phyloP scores from a whole-genome alignment of 2,797 vertebrate genomes.

The Simalia tracyae region DNA sequence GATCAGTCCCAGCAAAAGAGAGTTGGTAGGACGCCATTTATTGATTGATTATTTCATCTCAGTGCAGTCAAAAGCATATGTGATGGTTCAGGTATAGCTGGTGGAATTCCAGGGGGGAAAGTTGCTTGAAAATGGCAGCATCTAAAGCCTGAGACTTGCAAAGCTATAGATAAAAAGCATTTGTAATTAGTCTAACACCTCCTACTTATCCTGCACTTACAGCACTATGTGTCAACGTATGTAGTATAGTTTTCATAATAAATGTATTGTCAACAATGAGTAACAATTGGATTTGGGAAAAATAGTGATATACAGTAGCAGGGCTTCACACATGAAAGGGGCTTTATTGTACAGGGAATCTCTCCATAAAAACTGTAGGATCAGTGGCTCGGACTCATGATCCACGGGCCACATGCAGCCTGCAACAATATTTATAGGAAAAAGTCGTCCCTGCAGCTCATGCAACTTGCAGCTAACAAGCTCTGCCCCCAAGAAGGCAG shows the following conservation, averaged over 20 bases:
- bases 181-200: neutral
- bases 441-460: neutral
- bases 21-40: neutral
- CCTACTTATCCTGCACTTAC: neutral
- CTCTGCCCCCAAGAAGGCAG: neutral
- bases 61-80: neutral
- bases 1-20: neutral
- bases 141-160: neutral
- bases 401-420: neutral
- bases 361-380: neutral
- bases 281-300: neutral
- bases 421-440: neutral
- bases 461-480: neutral
- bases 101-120: neutral
- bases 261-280: neutral
- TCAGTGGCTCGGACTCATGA: neutral
- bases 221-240: neutral
- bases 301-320: neutral
- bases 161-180: neutral
- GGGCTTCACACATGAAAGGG: neutral
- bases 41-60: neutral
- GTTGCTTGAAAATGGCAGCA: neutral
- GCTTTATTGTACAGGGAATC: neutral
- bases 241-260: neutral
- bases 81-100: neutral